Evolutionary conservation across 1,140 invertebrate genomes (phyloP).

Genomic region (Caenorhabditis briggsae): DNA sequence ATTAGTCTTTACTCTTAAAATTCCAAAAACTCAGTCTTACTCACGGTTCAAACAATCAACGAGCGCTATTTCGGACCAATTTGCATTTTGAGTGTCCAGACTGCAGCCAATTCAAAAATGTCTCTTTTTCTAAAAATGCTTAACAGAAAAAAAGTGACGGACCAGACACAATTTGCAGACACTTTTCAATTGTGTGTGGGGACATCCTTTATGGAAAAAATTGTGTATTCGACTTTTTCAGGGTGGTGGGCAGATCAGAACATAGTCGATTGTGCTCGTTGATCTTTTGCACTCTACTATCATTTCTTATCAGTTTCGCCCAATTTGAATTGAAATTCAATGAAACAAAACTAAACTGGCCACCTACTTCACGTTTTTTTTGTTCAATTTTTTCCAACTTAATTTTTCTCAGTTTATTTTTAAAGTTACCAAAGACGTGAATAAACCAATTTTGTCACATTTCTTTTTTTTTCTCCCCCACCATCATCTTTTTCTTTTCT

Average conservation of each 20-base stretch:
- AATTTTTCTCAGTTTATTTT: constrained; percentile 35
- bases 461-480: background rate
- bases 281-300: background rate
- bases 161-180: constrained; percentile 42
- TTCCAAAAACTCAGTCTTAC: background rate
- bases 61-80: background rate
- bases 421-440: constrained; percentile 45
- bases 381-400: background rate
- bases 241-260: background rate
- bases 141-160: background rate
- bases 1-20: background rate
- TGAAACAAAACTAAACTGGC: background rate
- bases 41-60: constrained; percentile 32
- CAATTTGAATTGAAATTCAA: background rate
- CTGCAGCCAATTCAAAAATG: background rate
- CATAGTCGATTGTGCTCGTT: background rate
- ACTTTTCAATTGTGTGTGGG: constrained; percentile 2
- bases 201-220: background rate
- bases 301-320: background rate
- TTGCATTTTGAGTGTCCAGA: constrained; percentile 46
- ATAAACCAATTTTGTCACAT: constrained; percentile 54
- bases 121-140: background rate
- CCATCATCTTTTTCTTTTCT: too few relatives aligned
- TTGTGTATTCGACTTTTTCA: background rate
- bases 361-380: background rate